These are phyloP conservation scores for Melitaea cinxia DNA, from an alignment of 1,140 invertebrate genomes.

Conservation along the genomic window DNA sequence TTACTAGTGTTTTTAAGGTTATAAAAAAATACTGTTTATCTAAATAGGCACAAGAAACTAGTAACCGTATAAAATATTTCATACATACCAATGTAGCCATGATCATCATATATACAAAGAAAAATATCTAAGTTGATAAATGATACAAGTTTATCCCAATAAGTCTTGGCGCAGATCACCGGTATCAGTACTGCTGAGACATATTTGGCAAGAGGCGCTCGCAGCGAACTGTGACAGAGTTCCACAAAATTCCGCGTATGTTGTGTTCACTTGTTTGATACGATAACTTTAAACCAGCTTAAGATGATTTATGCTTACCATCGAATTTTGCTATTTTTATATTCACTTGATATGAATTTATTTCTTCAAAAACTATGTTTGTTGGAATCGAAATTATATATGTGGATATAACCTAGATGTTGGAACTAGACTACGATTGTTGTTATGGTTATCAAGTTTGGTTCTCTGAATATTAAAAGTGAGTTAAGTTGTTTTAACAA, in stretches of 20 bases:
- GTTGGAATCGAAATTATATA: no score
- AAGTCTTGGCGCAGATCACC: slow-evolving; percentile 50
- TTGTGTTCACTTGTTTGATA: slow-evolving; percentile 53
- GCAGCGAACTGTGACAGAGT: slow-evolving; percentile 70
- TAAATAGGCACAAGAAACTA: neutral
- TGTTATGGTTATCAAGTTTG: no score
- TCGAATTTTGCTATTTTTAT: slow-evolving; percentile 5
- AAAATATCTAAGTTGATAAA: slow-evolving; percentile 6
- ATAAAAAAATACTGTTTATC: neutral
- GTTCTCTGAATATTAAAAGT: no score
- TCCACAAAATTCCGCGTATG: slow-evolving; percentile 34
- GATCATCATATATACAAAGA: slow-evolving; percentile 2
- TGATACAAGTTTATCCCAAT: slow-evolving; percentile 29
- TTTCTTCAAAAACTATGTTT: neutral
- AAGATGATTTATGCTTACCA: slow-evolving; percentile 36
- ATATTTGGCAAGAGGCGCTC: slow-evolving; percentile 69
- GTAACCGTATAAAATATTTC: neutral
- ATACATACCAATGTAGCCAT: neutral
- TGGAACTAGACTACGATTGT: no score
- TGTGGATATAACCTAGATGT: no score
- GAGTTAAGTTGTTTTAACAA: no score
- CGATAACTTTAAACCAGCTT: slow-evolving; percentile 47
- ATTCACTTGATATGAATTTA: neutral
- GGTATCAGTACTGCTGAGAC: slow-evolving; percentile 56
- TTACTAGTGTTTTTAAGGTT: no score